These are phyloP conservation scores for Pachyuromys duprasi DNA, from an alignment of 2,797 vertebrate species.

Conservation along the genomic window DNA sequence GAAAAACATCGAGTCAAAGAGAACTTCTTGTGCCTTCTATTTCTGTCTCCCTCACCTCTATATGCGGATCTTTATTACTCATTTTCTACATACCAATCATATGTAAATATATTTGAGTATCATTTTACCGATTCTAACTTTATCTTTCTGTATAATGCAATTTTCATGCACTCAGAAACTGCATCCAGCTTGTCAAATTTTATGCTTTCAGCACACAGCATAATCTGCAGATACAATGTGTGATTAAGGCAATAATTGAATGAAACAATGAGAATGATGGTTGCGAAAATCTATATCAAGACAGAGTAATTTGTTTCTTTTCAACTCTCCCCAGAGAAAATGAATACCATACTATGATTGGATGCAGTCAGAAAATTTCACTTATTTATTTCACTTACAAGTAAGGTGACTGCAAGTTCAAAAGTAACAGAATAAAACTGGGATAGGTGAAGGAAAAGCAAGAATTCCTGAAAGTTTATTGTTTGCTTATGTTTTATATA, in stretches of 20 bases:
- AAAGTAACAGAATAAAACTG: slow-evolving; percentile 10
- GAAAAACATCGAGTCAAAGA: background rate
- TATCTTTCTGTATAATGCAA: background rate
- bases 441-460: background rate
- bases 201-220: background rate
- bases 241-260: slow-evolving; percentile 3
- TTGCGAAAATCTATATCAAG: background rate
- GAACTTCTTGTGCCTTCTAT: background rate
- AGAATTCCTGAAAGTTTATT: background rate
- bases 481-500: background rate
- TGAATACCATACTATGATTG: slow-evolving; percentile 3
- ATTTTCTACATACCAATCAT: background rate
- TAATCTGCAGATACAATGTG: background rate
- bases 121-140: background rate
- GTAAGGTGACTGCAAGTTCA: slow-evolving; percentile 3
- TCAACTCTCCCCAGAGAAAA: slow-evolving; percentile 23
- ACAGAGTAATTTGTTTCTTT: slow-evolving; percentile 42
- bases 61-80: background rate
- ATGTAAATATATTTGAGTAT: background rate
- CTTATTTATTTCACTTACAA: slow-evolving; percentile 31
- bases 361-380: slow-evolving; percentile 10
- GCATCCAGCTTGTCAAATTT: background rate
- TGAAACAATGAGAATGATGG: slow-evolving; percentile 35
- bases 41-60: background rate
- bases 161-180: background rate